phyloP scores from a whole-genome alignment of 2,797 vertebrate species.

The Macrochelys suwanniensis region DNA sequence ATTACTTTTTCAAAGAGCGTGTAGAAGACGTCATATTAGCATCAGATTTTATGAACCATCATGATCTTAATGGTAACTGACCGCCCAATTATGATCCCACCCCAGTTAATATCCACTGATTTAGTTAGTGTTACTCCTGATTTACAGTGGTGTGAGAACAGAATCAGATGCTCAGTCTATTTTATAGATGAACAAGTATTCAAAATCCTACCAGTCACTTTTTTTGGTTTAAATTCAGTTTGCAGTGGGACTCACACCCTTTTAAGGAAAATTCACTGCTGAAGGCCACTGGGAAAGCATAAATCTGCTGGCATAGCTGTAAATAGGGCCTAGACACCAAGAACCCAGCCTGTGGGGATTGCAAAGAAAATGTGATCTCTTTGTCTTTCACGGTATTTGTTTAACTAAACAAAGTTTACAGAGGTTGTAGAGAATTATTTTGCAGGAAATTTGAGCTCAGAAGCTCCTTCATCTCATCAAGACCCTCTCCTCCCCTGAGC shows the following conservation, averaged over 20 bases:
- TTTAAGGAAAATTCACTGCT: slow-evolving; percentile 34
- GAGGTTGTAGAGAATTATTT: slow-evolving; percentile 30
- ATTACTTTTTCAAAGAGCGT: slow-evolving; percentile 19
- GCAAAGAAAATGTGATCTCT: background rate
- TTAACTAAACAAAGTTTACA: slow-evolving; percentile 45
- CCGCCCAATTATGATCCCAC: background rate
- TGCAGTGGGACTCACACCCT: background rate
- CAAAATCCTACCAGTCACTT: background rate
- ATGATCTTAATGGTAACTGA: slow-evolving; percentile 5
- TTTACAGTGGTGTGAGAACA: slow-evolving; percentile 19
- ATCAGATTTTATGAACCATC: slow-evolving; percentile 37
- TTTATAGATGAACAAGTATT: background rate
- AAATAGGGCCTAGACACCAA: background rate
- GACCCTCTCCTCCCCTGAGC: background rate
- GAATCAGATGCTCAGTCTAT: slow-evolving; percentile 18
- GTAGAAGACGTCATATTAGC: slow-evolving; percentile 3
- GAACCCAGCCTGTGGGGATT: background rate
- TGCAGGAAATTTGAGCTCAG: slow-evolving; percentile 30
- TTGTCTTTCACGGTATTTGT: background rate
- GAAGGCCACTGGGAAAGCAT: background rate
- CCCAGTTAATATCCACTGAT: background rate
- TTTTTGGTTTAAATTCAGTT: background rate
- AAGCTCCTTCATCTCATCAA: slow-evolving; percentile 6
- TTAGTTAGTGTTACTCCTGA: slow-evolving; percentile 29
- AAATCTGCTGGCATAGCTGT: background rate